Percentiles rank a stretch among this genome's conserved stretches.
Conservation (phyloP, 2,888 invertebrate genomes). For the Drosophila histrio region DNA sequence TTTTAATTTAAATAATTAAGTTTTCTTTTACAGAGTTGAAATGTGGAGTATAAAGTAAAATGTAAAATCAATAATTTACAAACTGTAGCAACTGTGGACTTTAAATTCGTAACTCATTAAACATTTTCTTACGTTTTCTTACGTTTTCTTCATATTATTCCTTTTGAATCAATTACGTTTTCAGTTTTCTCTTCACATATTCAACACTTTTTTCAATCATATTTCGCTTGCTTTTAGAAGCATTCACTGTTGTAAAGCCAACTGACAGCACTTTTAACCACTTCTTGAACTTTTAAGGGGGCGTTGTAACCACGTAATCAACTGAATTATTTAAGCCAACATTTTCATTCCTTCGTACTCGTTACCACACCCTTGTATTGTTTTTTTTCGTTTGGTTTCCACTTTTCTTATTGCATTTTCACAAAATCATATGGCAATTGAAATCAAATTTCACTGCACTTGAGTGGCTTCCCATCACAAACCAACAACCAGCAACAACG, state of each 20-base stretch:
- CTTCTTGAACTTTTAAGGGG: background rate
- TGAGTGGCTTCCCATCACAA: constrained; percentile 42
- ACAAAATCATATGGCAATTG: constrained; percentile 63
- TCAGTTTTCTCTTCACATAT: background rate
- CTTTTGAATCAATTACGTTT: background rate
- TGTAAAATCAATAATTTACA: no score
- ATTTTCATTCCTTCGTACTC: constrained; percentile 4
- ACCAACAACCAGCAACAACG: background rate
- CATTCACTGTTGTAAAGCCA: background rate
- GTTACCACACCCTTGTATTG: constrained; percentile 3
- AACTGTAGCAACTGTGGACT: no score
- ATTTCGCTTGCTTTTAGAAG: no score
- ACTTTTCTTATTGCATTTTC: constrained; percentile 25
- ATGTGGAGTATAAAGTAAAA: no score
- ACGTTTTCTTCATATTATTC: background rate
- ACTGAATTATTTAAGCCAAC: constrained; percentile 48
- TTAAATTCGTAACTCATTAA: no score
- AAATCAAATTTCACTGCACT: constrained; percentile 72
- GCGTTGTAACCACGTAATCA: constrained; percentile 28
- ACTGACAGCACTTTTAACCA: background rate
- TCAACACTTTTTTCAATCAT: background rate
- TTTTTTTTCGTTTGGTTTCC: background rate
- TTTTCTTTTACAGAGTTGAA: no score
- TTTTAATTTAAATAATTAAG: no score
- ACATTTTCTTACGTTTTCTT: no score